These are phyloP conservation scores for Machaerirhynchus nigripectus DNA, from an alignment of 2,113 vertebrate genomes.

Conservation along the genomic window DNA sequence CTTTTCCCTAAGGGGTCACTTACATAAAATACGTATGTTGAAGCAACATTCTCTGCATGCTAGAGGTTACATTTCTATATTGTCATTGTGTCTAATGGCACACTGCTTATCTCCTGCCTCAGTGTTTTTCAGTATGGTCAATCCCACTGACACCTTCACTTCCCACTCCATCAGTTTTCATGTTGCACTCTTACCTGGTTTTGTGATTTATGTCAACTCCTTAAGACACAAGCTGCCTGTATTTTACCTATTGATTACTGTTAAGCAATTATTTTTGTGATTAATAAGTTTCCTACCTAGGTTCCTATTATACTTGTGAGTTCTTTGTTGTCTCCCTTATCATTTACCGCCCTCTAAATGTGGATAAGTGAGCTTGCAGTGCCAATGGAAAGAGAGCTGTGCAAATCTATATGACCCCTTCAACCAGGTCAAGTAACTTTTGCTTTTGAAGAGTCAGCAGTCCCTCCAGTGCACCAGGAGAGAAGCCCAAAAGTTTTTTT, in stretches of 20 bases:
- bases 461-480: background rate
- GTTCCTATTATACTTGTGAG: background rate
- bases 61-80: background rate
- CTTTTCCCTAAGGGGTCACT: background rate
- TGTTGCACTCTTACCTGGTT: background rate
- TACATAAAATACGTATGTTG: background rate
- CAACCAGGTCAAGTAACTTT: background rate
- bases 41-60: background rate
- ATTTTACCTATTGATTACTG: background rate
- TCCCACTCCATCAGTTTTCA: accelerated
- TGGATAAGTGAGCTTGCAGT: background rate
- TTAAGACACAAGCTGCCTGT: background rate
- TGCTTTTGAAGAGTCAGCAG: background rate
- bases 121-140: background rate
- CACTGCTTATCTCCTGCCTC: background rate
- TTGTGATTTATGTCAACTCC: background rate
- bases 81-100: accelerated
- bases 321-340: background rate
- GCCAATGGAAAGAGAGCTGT: background rate
- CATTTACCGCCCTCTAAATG: background rate
- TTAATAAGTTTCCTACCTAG: background rate
- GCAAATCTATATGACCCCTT: background rate
- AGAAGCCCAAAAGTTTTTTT: background rate
- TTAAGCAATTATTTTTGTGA: background rate
- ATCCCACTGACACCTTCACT: background rate